Evolutionary conservation across 2,113 vertebrate species (phyloP).

Genomic region (Malurus elegans): DNA sequence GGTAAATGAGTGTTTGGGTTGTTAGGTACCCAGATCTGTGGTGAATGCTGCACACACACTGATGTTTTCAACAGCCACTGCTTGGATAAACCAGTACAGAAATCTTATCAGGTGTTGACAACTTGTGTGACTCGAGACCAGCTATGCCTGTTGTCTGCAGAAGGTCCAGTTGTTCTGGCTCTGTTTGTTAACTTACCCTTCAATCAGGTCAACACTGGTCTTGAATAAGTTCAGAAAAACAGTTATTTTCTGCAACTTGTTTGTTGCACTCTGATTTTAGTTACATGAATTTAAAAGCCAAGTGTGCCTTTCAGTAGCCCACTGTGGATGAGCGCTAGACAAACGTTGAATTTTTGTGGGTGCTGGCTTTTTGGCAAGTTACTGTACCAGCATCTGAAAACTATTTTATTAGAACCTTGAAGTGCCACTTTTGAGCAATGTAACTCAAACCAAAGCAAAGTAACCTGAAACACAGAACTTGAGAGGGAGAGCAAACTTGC

Average conservation of each 20-base stretch:
- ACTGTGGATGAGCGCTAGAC: not conserved
- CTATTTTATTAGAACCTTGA: not conserved
- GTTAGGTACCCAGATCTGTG: not conserved
- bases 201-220: fast-evolving
- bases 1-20: not conserved
- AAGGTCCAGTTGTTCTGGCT: not conserved
- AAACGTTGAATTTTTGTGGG: not conserved
- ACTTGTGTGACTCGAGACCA: not conserved
- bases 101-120: not conserved
- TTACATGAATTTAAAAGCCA: not conserved
- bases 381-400: not conserved
- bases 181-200: not conserved
- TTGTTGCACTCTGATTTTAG: not conserved
- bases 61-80: not conserved
- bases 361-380: not conserved
- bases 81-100: not conserved
- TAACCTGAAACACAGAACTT: not conserved
- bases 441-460: not conserved
- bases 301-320: not conserved
- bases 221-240: not conserved
- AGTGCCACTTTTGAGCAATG: not conserved
- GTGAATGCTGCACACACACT: not conserved
- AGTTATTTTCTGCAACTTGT: not conserved
- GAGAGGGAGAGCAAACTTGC: not conserved
- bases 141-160: not conserved